Base-by-base conservation (phyloP, 2,888 invertebrate genomes). In the Nephrocerus scutellatus region DNA sequence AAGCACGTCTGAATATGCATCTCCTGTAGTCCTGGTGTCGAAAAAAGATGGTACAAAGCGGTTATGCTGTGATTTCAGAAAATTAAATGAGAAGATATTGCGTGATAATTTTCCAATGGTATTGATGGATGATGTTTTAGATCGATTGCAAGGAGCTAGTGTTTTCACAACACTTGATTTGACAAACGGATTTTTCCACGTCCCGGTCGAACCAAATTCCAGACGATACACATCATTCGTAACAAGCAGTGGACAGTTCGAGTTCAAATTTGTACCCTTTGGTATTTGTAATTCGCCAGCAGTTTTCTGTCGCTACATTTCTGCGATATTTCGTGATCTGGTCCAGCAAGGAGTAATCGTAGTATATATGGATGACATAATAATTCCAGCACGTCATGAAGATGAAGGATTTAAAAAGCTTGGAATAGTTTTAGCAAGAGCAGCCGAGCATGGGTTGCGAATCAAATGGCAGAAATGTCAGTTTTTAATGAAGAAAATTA, bases 1-100 rank as follows among this genome's bases (percentile, higher is more conserved):
- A 3, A 55, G 56, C 10, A 23, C 15, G 18, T 60, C 60, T 2
- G 55, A 60, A 9, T 63, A 55, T 36, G 51, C 60, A 5, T 40
- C 42, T 10, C 46, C 46, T 3, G 34, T 44, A 8, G 44, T 46
- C 4, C 20, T 60, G 6, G 52, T 54, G 1, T 46, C 46, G 19
- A 46, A 48, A 30, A 48, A 46, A 25, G 37, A 46, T 19, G 46
- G 41, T 7, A 31, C 30, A 1, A 45, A 45, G 25, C 29, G 50
- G 23, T 28, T 47, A 41, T 67, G 65, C 41, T 51, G 66, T 1
- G 65, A 68, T 40, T 70, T 58, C 39, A 16, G 45, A n/a, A 13
- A 20, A 5, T 12, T 44, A 8, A 47, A 45, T 9, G 30, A 41
- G 14, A 45, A 45, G 19, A 38, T 44, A 6, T n/a, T 44, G 1